These are phyloP conservation scores for Bufo gargarizans DNA, from an alignment of 2,113 vertebrate genomes.

Conservation along the genomic window DNA sequence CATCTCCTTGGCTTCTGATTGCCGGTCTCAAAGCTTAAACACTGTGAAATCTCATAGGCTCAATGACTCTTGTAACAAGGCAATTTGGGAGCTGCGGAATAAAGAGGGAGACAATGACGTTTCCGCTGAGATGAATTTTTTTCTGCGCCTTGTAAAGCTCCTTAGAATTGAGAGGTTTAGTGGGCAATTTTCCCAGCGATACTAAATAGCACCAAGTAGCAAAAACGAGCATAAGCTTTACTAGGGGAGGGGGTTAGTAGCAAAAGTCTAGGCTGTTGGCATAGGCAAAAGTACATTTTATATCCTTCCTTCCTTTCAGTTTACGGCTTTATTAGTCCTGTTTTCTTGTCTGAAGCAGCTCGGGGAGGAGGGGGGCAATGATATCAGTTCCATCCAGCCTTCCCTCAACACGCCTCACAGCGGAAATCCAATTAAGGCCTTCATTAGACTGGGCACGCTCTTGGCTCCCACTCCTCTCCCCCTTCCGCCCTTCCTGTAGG, in stretches of 20 bases:
- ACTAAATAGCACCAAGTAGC: slow-evolving; percentile 28
- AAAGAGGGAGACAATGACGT: background rate
- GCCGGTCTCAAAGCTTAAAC: slow-evolving; percentile 11
- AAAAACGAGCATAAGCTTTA: slow-evolving; percentile 14
- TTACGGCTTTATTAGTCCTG: slow-evolving; percentile 7
- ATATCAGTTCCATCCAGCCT: slow-evolving; percentile 43
- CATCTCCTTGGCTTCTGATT: background rate
- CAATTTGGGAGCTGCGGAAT: background rate
- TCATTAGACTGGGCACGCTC: slow-evolving; percentile 36
- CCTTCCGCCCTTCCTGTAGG: slow-evolving; percentile 21
- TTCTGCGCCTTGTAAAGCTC: slow-evolving; percentile 12
- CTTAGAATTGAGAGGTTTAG: slow-evolving; percentile 32
- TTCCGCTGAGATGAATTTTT: slow-evolving; percentile 9
- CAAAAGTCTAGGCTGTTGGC: background rate
- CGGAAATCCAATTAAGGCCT: slow-evolving; percentile 53
- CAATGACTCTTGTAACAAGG: slow-evolving; percentile 16
- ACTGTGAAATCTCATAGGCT: slow-evolving; percentile 12
- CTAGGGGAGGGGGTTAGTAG: background rate
- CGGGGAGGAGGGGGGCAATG: background rate
- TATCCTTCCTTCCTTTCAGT: background rate
- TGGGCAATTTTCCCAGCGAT: slow-evolving; percentile 45
- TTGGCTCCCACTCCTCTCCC: background rate
- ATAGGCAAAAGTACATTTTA: background rate
- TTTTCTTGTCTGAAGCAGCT: slow-evolving; percentile 26
- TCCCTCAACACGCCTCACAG: slow-evolving; percentile 12